A percentile compares a stretch with the other conserved stretches of the same genome.
phyloP scores from a whole-genome alignment of 2,797 vertebrate species.

The Myiothlypis chrysogaster region DNA sequence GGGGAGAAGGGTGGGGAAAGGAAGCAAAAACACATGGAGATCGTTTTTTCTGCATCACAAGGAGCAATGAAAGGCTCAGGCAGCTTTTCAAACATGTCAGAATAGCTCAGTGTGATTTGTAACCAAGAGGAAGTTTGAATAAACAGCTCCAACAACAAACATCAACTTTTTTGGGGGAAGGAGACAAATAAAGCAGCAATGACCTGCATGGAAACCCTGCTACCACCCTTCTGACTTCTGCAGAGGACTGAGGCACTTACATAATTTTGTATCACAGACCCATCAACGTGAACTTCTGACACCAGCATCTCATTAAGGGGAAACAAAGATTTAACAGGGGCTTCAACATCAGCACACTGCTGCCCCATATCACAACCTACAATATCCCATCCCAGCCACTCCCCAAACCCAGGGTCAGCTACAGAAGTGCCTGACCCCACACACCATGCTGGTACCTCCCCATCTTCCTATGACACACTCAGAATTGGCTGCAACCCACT shows the following conservation, averaged over 20 bases:
- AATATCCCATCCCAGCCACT: neutral
- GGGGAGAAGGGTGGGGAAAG: neutral
- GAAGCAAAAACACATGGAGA: slow-evolving; percentile 53
- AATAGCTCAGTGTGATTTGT: slow-evolving; percentile 18
- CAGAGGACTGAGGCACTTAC: neutral
- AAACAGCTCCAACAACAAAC: slow-evolving; percentile 21
- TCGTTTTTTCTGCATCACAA: neutral
- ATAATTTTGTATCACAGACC: neutral
- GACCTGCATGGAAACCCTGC: neutral
- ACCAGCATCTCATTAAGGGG: neutral
- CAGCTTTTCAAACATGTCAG: slow-evolving; percentile 30
- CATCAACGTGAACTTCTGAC: neutral
- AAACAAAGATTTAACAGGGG: neutral
- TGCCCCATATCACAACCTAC: neutral
- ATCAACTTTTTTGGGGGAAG: neutral
- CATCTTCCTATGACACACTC: neutral
- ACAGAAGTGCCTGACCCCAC: neutral
- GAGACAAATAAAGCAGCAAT: neutral
- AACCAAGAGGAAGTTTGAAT: neutral
- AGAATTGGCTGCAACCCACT: neutral
- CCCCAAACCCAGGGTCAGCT: neutral
- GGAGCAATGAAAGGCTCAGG: neutral
- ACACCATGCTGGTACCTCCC: neutral
- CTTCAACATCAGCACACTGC: rapidly evolving
- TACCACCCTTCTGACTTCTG: neutral